A percentile compares a stretch with the other conserved stretches of the same genome.
These are phyloP conservation scores for Melikaiella ostensackeni DNA, from an alignment of 2,888 invertebrate genomes.

Conservation along the genomic window DNA sequence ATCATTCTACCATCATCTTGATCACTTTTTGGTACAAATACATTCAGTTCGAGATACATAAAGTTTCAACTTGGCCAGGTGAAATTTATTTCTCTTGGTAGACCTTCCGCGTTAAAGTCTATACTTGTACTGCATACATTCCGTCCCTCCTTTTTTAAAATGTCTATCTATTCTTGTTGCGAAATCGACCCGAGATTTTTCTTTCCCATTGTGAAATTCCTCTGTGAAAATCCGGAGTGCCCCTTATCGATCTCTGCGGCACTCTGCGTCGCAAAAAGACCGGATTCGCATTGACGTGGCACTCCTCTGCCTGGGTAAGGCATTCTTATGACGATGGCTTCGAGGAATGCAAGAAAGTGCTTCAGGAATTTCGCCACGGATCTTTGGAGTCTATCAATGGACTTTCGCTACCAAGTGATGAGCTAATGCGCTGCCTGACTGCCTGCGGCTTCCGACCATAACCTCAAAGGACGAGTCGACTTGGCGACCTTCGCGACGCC, in stretches of 20 bases:
- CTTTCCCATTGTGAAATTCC: neutral
- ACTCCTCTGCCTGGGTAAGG: slow-evolving; percentile 22
- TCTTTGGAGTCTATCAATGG: slow-evolving; percentile 5
- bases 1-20: too few relatives aligned
- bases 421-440: slow-evolving; percentile 42
- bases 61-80: slow-evolving; percentile 67
- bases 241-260: slow-evolving; percentile 59
- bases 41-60: neutral
- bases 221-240: slow-evolving; percentile 1
- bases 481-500: slow-evolving; percentile 43
- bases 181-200: slow-evolving; percentile 9
- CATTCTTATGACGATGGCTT: neutral
- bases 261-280: slow-evolving; percentile 69
- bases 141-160: neutral
- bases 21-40: too few relatives aligned
- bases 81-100: slow-evolving; percentile 1
- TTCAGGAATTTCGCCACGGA: slow-evolving; percentile 15
- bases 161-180: neutral
- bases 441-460: slow-evolving; percentile 57
- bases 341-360: slow-evolving; percentile 21
- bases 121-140: neutral
- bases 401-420: slow-evolving; percentile 29
- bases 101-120: neutral
- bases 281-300: slow-evolving; percentile 46
- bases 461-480: slow-evolving; percentile 57